phyloP scores from a whole-genome alignment of 2,797 vertebrate species.

The Myotis planiceps region DNA sequence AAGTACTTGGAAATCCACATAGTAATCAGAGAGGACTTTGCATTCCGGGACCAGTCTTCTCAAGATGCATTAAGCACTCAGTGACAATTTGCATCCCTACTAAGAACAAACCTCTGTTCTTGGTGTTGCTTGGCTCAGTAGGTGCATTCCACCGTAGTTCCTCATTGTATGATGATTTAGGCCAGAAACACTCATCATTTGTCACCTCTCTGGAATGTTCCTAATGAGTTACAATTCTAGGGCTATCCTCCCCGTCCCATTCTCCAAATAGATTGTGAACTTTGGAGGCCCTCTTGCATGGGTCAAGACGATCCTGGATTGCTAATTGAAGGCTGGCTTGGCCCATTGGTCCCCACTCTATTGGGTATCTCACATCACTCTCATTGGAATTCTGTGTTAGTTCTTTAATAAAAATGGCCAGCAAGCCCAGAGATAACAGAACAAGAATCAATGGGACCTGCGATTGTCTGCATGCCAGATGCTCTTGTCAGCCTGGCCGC shows the following conservation, averaged over 20 bases:
- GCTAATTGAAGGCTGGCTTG: constrained; percentile 26
- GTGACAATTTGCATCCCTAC: neutral
- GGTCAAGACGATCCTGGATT: neutral
- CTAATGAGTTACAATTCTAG: neutral
- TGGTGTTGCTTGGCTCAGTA: neutral
- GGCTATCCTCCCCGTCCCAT: neutral
- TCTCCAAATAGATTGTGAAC: neutral
- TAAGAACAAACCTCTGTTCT: neutral
- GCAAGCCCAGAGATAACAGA: constrained; percentile 70
- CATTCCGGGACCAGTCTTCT: neutral
- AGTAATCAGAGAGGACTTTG: neutral
- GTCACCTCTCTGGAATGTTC: neutral
- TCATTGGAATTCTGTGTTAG: constrained; percentile 82
- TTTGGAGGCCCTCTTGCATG: neutral
- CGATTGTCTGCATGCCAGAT: constrained; percentile 76
- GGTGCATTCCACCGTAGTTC: neutral
- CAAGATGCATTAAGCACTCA: neutral
- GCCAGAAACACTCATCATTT: neutral
- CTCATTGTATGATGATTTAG: neutral
- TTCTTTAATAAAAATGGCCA: constrained; percentile 81
- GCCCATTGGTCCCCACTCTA: constrained; percentile 61
- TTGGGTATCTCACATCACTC: constrained; percentile 70
- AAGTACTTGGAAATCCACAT: neutral
- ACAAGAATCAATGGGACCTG: constrained; percentile 79
- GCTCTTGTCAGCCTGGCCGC: constrained; percentile 80